These are phyloP conservation scores for Ceriagrion tenellum DNA, from an alignment of 2,888 invertebrate genomes.

Conservation along the genomic window DNA sequence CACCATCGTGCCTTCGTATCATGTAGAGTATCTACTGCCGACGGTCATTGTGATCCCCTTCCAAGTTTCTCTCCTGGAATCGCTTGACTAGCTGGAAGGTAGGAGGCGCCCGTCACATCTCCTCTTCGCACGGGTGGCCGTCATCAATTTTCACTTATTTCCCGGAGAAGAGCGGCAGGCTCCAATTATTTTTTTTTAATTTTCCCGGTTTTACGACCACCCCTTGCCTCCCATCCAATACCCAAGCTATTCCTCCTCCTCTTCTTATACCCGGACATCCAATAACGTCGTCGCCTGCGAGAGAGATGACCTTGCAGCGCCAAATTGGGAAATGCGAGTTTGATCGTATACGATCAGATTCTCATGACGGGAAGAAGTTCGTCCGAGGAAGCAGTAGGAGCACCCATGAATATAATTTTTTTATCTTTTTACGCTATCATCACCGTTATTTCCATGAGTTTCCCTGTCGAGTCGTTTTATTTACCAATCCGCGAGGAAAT, in stretches of 20 bases:
- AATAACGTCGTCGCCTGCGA: background rate
- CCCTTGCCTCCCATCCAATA: background rate
- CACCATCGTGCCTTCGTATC: background rate
- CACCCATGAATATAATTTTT: background rate
- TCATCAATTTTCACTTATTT: slow-evolving; percentile 36
- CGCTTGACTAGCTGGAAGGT: background rate
- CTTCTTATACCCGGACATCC: background rate
- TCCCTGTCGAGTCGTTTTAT: too few species aligned
- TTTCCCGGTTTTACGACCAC: background rate
- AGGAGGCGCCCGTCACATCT: background rate
- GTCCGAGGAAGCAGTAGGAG: background rate
- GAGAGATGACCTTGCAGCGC: background rate
- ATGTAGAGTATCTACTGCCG: background rate
- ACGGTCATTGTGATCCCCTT: background rate
- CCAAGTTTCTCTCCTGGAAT: background rate
- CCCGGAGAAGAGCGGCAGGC: background rate
- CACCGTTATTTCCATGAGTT: background rate
- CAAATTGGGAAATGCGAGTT: slow-evolving; percentile 15
- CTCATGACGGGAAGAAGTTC: background rate
- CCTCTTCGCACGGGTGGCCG: background rate
- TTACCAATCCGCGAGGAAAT: too few species aligned
- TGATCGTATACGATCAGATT: background rate
- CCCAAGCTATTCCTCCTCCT: background rate
- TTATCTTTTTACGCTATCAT: background rate
- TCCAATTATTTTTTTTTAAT: background rate